Conservation (phyloP, 2,797 vertebrate genomes). For the Hephaestus fuliginosus region DNA sequence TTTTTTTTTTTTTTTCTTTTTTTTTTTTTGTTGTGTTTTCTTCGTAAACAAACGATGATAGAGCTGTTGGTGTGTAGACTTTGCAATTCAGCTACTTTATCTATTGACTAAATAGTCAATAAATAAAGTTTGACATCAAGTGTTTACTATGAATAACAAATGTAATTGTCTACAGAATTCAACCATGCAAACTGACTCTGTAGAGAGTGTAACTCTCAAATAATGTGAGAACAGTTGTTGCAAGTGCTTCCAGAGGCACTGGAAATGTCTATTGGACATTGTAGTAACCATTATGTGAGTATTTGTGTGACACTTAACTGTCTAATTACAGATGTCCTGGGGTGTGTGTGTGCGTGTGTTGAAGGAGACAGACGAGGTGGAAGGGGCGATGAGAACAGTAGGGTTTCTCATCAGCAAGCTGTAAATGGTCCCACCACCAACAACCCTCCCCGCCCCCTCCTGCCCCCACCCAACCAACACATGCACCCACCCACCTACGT, state of each 20-base stretch:
- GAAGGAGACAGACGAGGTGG: slow-evolving; percentile 49
- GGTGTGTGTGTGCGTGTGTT: slow-evolving; percentile 25
- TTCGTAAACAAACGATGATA: neutral
- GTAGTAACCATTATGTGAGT: slow-evolving; percentile 41
- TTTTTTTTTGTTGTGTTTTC: no score
- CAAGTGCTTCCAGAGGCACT: slow-evolving; percentile 14
- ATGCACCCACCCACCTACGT: slow-evolving; percentile 6
- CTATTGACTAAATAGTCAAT: neutral
- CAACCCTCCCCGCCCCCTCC: slow-evolving; percentile 25
- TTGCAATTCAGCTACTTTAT: no score
- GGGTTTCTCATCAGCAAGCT: slow-evolving; percentile 73
- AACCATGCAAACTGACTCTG: slow-evolving; percentile 9
- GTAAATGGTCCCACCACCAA: slow-evolving; percentile 58
- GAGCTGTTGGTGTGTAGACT: no score
- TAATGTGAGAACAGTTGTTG: slow-evolving; percentile 8
- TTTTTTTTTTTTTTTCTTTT: no score
- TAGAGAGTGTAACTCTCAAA: slow-evolving; percentile 1
- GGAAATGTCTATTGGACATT: slow-evolving; percentile 21
- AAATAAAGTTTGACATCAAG: slow-evolving; percentile 5
- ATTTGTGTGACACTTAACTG: slow-evolving; percentile 60
- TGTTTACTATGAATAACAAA: slow-evolving; percentile 38
- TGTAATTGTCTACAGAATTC: slow-evolving; percentile 7
- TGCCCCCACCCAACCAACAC: slow-evolving; percentile 34
- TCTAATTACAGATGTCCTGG: slow-evolving; percentile 80
- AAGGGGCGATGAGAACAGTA: slow-evolving; percentile 63